Evolutionary conservation across 2,797 vertebrate species (phyloP).

Genomic region (Chromis chromis): DNA sequence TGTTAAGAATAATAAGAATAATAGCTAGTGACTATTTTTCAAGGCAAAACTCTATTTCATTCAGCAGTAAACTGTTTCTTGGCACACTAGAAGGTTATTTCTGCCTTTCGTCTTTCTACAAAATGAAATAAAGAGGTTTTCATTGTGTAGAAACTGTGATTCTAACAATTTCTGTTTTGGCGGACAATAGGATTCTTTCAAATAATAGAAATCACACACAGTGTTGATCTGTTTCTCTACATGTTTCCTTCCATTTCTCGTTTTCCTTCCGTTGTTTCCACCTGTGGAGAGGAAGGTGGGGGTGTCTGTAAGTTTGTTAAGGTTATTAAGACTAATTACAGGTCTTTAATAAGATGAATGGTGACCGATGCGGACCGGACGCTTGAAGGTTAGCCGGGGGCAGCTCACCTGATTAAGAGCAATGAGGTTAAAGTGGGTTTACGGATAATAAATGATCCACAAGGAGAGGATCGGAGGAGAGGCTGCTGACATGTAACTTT

Average conservation of each 20-base stretch:
- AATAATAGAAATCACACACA: no score
- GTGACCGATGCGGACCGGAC: constrained; percentile 25
- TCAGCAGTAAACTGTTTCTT: background rate
- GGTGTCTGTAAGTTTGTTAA: constrained; percentile 46
- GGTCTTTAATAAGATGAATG: constrained; percentile 39
- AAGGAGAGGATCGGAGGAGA: background rate
- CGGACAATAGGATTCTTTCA: no score
- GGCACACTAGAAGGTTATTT: background rate
- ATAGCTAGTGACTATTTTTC: background rate
- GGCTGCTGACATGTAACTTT: constrained; percentile 10
- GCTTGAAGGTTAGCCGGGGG: constrained; percentile 17
- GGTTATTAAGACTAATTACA: constrained; percentile 53
- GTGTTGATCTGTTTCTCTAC: background rate
- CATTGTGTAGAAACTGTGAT: no score
- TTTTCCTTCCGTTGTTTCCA: background rate
- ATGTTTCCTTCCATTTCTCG: background rate
- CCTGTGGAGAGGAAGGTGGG: constrained; percentile 20
- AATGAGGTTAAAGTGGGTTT: constrained; percentile 38
- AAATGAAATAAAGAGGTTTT: no score
- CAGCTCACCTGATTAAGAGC: constrained; percentile 44
- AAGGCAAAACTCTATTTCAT: background rate
- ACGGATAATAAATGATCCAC: constrained; percentile 28
- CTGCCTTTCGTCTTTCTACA: background rate
- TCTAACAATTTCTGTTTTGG: no score
- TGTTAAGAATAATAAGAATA: background rate